These are phyloP conservation scores for Pterocles gutturalis DNA, from an alignment of 2,113 vertebrate species.

Conservation along the genomic window DNA sequence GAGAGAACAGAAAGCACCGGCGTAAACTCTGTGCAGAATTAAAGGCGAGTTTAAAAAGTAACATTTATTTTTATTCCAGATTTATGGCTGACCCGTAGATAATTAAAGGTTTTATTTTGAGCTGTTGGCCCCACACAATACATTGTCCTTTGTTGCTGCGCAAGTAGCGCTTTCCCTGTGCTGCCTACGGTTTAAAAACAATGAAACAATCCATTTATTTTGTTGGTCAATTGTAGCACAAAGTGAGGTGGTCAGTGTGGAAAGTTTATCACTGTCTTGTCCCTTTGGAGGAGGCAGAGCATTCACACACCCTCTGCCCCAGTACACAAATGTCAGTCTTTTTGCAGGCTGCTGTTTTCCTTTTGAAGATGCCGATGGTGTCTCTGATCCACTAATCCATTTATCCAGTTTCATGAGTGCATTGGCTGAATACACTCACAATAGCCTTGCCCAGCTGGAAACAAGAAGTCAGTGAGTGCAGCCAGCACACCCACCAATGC, in stretches of 20 bases:
- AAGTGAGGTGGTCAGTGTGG: conserved; percentile 81
- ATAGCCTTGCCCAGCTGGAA: conserved; percentile 81
- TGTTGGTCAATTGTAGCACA: conserved; percentile 80
- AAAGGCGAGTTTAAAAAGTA: conserved; percentile 63
- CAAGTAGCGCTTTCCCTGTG: conserved; percentile 79
- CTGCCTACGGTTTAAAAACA: conserved; percentile 82
- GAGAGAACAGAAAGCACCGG: background rate
- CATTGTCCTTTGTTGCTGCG: conserved; percentile 79
- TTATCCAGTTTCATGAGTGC: conserved; percentile 85
- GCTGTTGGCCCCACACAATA: conserved; percentile 79
- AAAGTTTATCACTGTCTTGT: conserved; percentile 92
- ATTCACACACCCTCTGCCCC: conserved; percentile 82
- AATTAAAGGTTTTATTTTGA: conserved; percentile 86
- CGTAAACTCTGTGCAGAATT: background rate
- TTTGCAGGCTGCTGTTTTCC: conserved; percentile 80
- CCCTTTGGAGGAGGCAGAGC: conserved; percentile 83
- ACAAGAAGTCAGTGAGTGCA: conserved; percentile 78
- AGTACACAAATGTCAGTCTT: conserved; percentile 78
- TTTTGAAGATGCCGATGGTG: conserved; percentile 82
- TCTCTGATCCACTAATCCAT: conserved; percentile 86
- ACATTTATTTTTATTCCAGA: conserved; percentile 70
- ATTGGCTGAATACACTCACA: conserved; percentile 79
- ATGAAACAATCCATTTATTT: conserved; percentile 89
- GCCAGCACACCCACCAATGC: conserved; percentile 77
- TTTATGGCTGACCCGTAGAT: conserved; percentile 83